phyloP scores from a whole-genome alignment of 2,888 invertebrate species.

The Apomyelois bistriatella region DNA sequence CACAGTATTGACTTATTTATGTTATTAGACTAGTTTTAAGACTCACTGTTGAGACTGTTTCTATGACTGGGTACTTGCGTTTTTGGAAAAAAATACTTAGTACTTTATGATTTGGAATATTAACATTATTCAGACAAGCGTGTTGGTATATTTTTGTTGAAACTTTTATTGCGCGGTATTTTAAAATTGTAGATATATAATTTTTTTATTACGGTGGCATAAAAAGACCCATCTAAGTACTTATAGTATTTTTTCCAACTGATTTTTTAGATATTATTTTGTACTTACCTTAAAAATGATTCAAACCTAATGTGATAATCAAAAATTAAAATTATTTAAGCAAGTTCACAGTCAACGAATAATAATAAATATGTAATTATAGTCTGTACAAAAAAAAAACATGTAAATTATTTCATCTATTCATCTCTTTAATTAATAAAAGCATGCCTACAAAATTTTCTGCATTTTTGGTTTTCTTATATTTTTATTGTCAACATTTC shows the following conservation, averaged over 20 bases:
- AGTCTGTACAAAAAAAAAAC: not conserved
- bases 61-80: not conserved
- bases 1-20: slow-evolving; percentile 13
- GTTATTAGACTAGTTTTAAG: not conserved
- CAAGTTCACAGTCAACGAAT: not conserved
- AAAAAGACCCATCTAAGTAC: too few species aligned
- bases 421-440: not conserved
- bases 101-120: not conserved
- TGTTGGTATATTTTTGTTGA: too few species aligned
- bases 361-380: not conserved
- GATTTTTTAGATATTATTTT: not conserved
- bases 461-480: not conserved
- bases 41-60: slow-evolving; percentile 1
- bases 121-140: too few species aligned
- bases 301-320: not conserved
- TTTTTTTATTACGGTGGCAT: too few species aligned
- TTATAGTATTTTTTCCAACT: not conserved
- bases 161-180: too few species aligned
- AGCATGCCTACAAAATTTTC: not conserved
- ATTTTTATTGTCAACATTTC: not conserved
- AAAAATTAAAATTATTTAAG: not conserved
- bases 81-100: not conserved
- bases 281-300: not conserved
- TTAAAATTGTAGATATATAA: too few species aligned
- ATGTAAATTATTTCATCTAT: slow-evolving; percentile 1